A percentile compares a stretch with the other conserved stretches of the same genome.
Evolutionary conservation across 2,888 invertebrate species (phyloP).

Genomic region (Lasioglossum malachurum): DNA sequence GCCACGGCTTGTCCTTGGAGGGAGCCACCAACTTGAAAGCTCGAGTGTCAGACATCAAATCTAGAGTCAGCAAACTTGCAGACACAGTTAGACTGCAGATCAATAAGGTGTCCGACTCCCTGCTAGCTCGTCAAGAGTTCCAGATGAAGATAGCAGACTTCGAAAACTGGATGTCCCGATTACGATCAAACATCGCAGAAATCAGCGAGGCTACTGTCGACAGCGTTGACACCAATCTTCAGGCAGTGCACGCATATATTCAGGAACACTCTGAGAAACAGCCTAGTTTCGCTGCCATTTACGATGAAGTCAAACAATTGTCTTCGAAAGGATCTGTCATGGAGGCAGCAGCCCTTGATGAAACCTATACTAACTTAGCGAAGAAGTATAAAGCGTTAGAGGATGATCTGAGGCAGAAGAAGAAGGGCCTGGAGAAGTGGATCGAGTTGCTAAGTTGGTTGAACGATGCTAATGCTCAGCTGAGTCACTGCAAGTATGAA

Average conservation of each 20-base stretch:
- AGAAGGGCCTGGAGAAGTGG: constrained; percentile 92
- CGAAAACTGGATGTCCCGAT: constrained; percentile 92
- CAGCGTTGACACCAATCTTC: constrained; percentile 92
- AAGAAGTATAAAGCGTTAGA: constrained; percentile 92
- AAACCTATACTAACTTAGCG: constrained; percentile 91
- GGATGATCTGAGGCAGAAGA: constrained; percentile 90
- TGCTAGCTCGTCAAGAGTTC: constrained; percentile 93
- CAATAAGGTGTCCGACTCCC: constrained; percentile 92
- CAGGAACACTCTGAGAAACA: constrained; percentile 95
- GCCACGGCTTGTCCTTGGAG: constrained; percentile 91
- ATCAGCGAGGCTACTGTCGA: constrained; percentile 93
- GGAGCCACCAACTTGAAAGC: constrained; percentile 90
- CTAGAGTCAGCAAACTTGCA: constrained; percentile 90
- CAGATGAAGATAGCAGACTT: constrained; percentile 92
- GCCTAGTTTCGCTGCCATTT: constrained; percentile 91
- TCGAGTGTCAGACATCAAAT: constrained; percentile 91
- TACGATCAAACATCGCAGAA: constrained; percentile 90
- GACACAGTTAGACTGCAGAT: constrained; percentile 92
- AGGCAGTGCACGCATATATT: constrained; percentile 91
- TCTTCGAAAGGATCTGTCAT: constrained; percentile 90
- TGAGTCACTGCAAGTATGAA: constrained; percentile 93
- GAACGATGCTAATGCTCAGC: constrained; percentile 91
- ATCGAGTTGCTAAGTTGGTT: constrained; percentile 93
- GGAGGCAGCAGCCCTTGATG: constrained; percentile 90
- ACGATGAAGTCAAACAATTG: constrained; percentile 93